Base-by-base conservation (phyloP, 1,140 invertebrate species). In the Mizuhopecten yessoensis region DNA sequence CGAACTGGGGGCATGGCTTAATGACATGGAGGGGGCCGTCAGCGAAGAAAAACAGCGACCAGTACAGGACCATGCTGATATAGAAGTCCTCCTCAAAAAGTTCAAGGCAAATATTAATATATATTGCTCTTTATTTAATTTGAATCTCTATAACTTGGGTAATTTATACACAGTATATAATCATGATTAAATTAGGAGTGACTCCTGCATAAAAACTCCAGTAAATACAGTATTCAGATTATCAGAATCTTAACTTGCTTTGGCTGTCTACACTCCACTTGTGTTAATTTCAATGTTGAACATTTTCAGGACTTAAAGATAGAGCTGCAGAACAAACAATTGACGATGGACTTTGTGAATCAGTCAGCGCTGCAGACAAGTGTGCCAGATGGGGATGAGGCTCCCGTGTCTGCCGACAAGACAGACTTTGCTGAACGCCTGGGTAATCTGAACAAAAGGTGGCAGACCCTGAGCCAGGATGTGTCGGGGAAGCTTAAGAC, bases 281-380 rank as follows among this genome's bases (percentile, higher is more conserved):
- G n/a, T n/a, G 13, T 33, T 34, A 29, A 10, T 20, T 29, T 86
- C 34, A 23, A 15, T 45, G 42, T 0, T 45, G 0, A 45, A 45
- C 1, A 34, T 75, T 92, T 92, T 13, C 94, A 96, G 95, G 94
- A 94, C 13, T 95, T 96, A 92, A 96, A 96, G 89, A 94, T 96
- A 57, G 96, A 96, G 33, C 88, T 96, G 34, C 91, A 93, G 86
- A 96, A 94, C 88, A 95, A 95, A 86, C 95, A 96, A 91, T 90
- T 96, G 49, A 96, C 95, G 1, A 91, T 96, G 57, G 95, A 96
- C 91, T 96, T 96, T 93, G 95, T 96, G 39, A 96, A 96, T 93
- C 95, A 96, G 89, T 92, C 91, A 20, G 90, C 88, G 0, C 23
- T 92, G 33, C 89, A 92, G 34, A 89, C 90, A 36, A 75, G 89